Percentiles rank a stretch among this genome's conserved stretches.
Conservation (phyloP, 2,113 vertebrate species). For the Ciconia boyciana region DNA sequence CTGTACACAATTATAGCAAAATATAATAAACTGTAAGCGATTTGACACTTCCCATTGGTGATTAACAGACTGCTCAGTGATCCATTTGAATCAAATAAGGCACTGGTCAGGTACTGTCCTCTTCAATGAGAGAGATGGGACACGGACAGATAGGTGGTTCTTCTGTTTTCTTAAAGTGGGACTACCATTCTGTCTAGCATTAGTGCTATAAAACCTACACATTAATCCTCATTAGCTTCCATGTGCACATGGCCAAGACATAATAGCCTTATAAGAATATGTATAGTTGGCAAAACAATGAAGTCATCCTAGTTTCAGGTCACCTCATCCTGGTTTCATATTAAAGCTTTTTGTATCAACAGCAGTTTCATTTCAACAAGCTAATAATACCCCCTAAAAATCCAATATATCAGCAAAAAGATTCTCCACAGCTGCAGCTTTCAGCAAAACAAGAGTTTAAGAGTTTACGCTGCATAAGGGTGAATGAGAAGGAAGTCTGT, state of each 20-base stretch:
- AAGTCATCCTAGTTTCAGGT: conserved; percentile 44
- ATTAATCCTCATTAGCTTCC: not conserved
- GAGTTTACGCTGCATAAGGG: conserved; percentile 31
- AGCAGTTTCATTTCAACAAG: conserved; percentile 63
- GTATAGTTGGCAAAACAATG: conserved; percentile 31
- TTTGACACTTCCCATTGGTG: not conserved
- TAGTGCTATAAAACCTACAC: not conserved
- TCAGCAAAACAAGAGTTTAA: conserved; percentile 44
- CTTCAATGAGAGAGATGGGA: not conserved
- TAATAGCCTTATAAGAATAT: not conserved
- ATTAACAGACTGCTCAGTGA: not conserved
- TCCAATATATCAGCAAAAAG: conserved; percentile 48
- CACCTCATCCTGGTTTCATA: conserved; percentile 36
- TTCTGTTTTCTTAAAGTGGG: not conserved
- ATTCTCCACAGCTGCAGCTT: conserved; percentile 33
- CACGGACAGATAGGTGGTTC: not conserved
- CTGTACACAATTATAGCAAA: not conserved
- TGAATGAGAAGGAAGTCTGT: conserved; percentile 19
- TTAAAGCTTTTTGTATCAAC: conserved; percentile 31
- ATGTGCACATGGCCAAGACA: not conserved
- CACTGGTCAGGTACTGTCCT: not conserved
- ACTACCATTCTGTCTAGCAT: not conserved
- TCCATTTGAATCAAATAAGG: not conserved
- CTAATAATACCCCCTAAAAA: conserved; percentile 51
- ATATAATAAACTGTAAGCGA: not conserved